A percentile compares a stretch with the other conserved stretches of the same genome.
These are phyloP conservation scores for Acrossocheilus fasciatus DNA, from an alignment of 2,797 vertebrate species.

Conservation along the genomic window DNA sequence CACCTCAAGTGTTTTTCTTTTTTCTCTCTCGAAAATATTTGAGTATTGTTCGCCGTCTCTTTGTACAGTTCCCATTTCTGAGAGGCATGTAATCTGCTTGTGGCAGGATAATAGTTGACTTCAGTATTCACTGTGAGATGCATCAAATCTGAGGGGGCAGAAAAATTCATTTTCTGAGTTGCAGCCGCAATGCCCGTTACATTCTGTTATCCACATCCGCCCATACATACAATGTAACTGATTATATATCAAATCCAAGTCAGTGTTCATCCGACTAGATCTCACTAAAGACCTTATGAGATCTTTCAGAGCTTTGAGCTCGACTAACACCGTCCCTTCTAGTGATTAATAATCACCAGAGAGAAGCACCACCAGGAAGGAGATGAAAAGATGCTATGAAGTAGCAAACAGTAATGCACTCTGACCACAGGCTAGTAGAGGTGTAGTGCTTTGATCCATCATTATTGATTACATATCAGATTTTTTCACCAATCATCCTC, in stretches of 20 bases:
- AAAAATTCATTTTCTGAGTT: conserved; percentile 45
- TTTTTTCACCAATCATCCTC: conserved; percentile 57
- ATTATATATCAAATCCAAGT: conserved; percentile 24
- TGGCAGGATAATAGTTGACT: conserved; percentile 47
- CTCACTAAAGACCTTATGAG: conserved; percentile 39
- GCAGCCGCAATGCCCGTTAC: background rate
- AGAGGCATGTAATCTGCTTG: conserved; percentile 42
- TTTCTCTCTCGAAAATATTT: conserved; percentile 40
- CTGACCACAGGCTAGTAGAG: conserved; percentile 67
- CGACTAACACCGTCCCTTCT: conserved; percentile 28
- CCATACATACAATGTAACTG: conserved; percentile 1
- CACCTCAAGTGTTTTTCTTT: background rate
- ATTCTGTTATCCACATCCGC: background rate
- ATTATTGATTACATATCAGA: conserved; percentile 77
- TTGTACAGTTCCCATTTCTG: conserved; percentile 13
- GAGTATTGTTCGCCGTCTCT: conserved; percentile 34
- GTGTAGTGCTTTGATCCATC: conserved; percentile 76
- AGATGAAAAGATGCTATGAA: conserved; percentile 58
- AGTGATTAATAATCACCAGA: conserved; percentile 42
- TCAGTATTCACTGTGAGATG: conserved; percentile 30
- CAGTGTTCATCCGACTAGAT: conserved; percentile 18
- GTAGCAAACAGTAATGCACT: conserved; percentile 56
- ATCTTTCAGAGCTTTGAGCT: conserved; percentile 39
- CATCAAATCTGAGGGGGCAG: conserved; percentile 38
- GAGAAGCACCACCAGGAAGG: background rate